Conservation (phyloP, 1,140 invertebrate species). For the Centruroides vittatus region DNA sequence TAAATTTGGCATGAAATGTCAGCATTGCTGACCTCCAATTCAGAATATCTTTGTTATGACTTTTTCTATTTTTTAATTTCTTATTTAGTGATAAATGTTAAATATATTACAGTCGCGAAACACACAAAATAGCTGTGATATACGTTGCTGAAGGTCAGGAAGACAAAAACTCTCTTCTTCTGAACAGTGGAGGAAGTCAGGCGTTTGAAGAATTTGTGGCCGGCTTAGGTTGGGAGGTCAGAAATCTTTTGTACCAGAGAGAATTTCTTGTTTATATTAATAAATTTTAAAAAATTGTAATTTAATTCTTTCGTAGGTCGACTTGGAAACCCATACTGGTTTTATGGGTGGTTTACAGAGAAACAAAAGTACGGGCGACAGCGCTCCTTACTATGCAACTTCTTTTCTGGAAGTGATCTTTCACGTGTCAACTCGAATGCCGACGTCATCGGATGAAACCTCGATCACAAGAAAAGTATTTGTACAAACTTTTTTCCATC, state of each 20-base stretch:
- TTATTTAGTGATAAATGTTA: neutral
- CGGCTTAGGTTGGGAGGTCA: constrained; percentile 86
- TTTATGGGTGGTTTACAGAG: constrained; percentile 89
- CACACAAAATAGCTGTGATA: constrained; percentile 97
- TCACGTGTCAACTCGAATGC: constrained; percentile 96
- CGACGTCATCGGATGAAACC: constrained; percentile 40
- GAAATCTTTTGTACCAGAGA: constrained; percentile 5
- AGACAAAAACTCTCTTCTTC: constrained; percentile 80
- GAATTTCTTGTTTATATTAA: no score
- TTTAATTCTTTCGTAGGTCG: constrained; percentile 39
- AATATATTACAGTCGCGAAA: constrained; percentile 56
- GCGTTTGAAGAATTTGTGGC: constrained; percentile 91
- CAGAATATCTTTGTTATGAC: no score
- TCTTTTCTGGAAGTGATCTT: constrained; percentile 80
- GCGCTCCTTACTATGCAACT: constrained; percentile 91
- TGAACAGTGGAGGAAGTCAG: constrained; percentile 65
- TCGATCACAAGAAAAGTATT: constrained; percentile 73
- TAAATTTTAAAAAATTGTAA: no score
- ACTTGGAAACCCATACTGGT: constrained; percentile 86
- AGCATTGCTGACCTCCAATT: no score
- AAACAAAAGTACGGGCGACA: constrained; percentile 77
- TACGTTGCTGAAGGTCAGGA: constrained; percentile 95
- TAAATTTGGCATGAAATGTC: no score
- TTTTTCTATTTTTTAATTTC: no score
- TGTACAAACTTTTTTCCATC: neutral